Conservation (phyloP, 2,113 vertebrate species). For the Crotalus tigris region DNA sequence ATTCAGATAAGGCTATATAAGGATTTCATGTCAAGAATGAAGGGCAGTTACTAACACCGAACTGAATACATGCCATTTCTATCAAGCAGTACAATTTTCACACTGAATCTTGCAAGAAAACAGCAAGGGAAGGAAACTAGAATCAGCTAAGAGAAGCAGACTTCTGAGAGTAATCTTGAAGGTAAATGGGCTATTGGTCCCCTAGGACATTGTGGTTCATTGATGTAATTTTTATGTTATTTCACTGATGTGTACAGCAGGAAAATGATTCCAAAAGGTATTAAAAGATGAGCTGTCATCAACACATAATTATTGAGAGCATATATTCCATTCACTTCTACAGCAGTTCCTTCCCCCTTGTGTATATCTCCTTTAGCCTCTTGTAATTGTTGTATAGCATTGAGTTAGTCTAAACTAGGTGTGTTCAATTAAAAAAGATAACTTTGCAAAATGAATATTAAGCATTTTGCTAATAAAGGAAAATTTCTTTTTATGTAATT, state of each 20-base stretch:
- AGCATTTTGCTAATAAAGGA: not conserved
- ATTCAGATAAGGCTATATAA: not conserved
- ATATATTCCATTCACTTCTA: not conserved
- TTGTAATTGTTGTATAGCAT: not conserved
- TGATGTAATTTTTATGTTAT: conserved; percentile 40
- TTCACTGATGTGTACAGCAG: not conserved
- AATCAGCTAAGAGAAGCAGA: conserved; percentile 2
- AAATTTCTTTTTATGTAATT: not conserved
- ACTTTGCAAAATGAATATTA: conserved; percentile 12
- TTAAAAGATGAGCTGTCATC: not conserved
- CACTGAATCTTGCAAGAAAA: not conserved
- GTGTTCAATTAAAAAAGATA: not conserved
- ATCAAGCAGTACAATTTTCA: not conserved
- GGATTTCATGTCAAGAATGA: not conserved
- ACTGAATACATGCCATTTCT: not conserved
- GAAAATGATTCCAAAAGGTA: conserved; percentile 9
- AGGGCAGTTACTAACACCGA: not conserved
- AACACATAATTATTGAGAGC: not conserved
- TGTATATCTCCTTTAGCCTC: not conserved
- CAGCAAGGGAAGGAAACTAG: not conserved
- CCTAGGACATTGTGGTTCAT: conserved; percentile 23
- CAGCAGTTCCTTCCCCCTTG: no score
- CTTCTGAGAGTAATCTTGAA: conserved; percentile 29
- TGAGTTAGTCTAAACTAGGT: not conserved
- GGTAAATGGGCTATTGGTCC: conserved; percentile 23